Percentiles rank a stretch among this genome's conserved stretches.
Conservation (phyloP, 2,888 invertebrate species). For the Zele albiditarsus region DNA sequence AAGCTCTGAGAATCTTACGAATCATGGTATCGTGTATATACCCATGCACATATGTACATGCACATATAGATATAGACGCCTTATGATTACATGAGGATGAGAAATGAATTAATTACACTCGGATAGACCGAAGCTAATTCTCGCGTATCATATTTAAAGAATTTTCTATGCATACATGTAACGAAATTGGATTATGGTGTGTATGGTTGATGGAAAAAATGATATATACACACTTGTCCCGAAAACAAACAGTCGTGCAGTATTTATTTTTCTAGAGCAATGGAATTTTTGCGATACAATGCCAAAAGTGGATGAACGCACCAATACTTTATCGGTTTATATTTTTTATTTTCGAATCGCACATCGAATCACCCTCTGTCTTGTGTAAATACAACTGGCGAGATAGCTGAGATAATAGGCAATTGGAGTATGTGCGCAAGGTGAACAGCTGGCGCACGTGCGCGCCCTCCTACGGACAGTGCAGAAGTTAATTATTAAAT, state of each 20-base stretch:
- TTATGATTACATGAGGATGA: constrained; percentile 56
- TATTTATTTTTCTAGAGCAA: not conserved
- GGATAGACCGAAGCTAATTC: constrained; percentile 60
- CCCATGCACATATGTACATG: not conserved
- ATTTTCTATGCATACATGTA: constrained; percentile 12
- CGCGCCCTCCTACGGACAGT: constrained; percentile 46
- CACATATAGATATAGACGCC: constrained; percentile 40
- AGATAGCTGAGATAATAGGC: not conserved
- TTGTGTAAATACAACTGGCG: not conserved
- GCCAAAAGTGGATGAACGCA: constrained; percentile 4
- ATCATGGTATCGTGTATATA: not conserved
- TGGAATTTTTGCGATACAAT: constrained; percentile 29
- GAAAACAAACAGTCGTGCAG: constrained; percentile 19
- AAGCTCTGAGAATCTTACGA: constrained; percentile 48
- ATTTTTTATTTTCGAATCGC: not conserved
- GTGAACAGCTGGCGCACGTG: constrained; percentile 40
- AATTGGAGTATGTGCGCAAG: constrained; percentile 24
- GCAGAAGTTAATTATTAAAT: constrained; percentile 62
- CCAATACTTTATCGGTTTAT: constrained; percentile 21
- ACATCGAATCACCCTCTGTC: not conserved
- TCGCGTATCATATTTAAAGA: constrained; percentile 26
- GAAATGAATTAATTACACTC: constrained; percentile 59
- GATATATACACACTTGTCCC: constrained; percentile 1
- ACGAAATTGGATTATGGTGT: not conserved
- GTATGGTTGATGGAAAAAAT: not conserved